Evolutionary conservation across 2,113 vertebrate genomes (phyloP).

Genomic region (Dryoscopus gambensis): DNA sequence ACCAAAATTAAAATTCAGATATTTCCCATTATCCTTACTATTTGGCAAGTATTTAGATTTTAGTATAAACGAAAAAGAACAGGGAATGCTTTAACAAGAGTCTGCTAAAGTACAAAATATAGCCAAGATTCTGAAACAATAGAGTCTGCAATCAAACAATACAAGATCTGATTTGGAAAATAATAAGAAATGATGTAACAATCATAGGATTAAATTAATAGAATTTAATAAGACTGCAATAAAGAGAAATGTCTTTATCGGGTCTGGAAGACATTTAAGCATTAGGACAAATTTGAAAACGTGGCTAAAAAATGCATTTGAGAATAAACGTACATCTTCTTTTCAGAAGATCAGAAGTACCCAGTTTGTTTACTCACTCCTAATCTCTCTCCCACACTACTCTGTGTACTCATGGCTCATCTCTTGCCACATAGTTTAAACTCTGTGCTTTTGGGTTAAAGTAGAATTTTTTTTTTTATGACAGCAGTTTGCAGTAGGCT

Average conservation of each 20-base stretch:
- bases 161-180: neutral
- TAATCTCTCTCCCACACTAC: neutral
- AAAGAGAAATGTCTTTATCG: neutral
- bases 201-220: neutral
- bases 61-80: neutral
- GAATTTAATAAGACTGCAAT: neutral
- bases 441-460: neutral
- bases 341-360: neutral
- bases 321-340: neutral
- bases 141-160: neutral
- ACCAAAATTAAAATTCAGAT: neutral
- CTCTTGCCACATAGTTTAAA: neutral
- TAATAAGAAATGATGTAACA: neutral
- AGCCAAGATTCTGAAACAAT: neutral
- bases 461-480: neutral
- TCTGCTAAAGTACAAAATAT: neutral
- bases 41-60: neutral
- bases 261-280: neutral
- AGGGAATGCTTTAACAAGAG: neutral
- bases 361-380: neutral
- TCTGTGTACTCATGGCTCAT: neutral
- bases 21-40: neutral
- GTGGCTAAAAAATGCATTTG: neutral
- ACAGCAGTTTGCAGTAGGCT: neutral
- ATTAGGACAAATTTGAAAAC: neutral